phyloP scores from a whole-genome alignment of 23 tunicate genomes.

The Trididemnum miniatum region DNA sequence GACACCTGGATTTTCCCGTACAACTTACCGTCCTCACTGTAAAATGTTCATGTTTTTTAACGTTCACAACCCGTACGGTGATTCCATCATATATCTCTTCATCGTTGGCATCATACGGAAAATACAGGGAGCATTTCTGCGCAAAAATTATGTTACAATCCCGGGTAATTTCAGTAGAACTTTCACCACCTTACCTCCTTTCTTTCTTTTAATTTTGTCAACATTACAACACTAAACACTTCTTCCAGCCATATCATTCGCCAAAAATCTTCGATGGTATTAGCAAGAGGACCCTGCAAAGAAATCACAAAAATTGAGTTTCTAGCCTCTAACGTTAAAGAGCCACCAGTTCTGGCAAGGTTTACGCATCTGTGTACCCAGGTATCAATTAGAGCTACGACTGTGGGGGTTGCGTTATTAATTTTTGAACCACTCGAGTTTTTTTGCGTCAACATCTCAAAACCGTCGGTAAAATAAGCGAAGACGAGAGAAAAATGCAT shows the following conservation, averaged over 20 bases:
- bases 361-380: too few species aligned
- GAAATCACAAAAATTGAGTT: too few species aligned
- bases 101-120: constrained; percentile 43
- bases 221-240: constrained; percentile 60
- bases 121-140: constrained; percentile 80
- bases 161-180: background rate
- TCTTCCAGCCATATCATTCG: constrained; percentile 81
- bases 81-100: constrained; percentile 29
- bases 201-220: constrained; percentile 80
- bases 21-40: constrained; percentile 76
- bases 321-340: too few species aligned
- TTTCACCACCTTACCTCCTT: constrained; percentile 57
- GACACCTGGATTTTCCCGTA: too few species aligned
- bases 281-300: constrained; percentile 89
- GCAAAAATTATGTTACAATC: background rate
- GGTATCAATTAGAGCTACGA: too few species aligned
- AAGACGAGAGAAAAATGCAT: too few species aligned
- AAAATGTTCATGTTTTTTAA: constrained; percentile 72
- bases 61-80: constrained; percentile 50
- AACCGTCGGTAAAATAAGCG: too few species aligned
- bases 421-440: too few species aligned
- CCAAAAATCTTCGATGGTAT: constrained; percentile 91
- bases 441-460: too few species aligned
- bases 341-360: too few species aligned
- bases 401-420: too few species aligned